Percentiles rank a stretch among this genome's conserved stretches.
Evolutionary conservation across 2,797 vertebrate species (phyloP).

Genomic region (Catamblyrhynchus diadema): DNA sequence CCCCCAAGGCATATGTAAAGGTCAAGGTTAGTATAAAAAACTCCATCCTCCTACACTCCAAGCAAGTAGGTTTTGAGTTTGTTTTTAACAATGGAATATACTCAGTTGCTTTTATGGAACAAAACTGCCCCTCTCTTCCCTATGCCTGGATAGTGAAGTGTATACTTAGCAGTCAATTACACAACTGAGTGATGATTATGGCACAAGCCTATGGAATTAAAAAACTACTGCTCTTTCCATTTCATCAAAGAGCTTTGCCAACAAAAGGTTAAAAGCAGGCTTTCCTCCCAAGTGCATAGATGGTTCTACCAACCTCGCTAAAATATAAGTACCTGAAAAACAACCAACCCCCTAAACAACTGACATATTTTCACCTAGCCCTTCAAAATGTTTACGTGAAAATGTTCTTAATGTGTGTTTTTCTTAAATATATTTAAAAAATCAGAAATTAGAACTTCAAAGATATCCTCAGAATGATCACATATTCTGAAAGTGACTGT

Average conservation of each 20-base stretch:
- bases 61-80: neutral
- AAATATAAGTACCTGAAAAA: neutral
- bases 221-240: neutral
- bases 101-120: neutral
- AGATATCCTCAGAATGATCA: neutral
- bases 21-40: neutral
- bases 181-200: neutral
- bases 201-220: neutral
- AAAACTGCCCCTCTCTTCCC: neutral
- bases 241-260: neutral
- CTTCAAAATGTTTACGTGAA: neutral
- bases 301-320: neutral
- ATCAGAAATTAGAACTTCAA: neutral
- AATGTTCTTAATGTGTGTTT: neutral
- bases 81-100: neutral
- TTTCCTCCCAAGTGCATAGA: neutral
- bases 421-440: neutral
- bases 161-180: neutral
- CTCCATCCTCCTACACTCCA: neutral
- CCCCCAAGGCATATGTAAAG: neutral
- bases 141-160: neutral
- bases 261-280: neutral
- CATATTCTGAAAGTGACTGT: neutral
- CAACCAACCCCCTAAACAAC: neutral
- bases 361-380: neutral